These are phyloP conservation scores for Malurus leucopterus DNA, from an alignment of 2,797 vertebrate genomes.

Conservation along the genomic window DNA sequence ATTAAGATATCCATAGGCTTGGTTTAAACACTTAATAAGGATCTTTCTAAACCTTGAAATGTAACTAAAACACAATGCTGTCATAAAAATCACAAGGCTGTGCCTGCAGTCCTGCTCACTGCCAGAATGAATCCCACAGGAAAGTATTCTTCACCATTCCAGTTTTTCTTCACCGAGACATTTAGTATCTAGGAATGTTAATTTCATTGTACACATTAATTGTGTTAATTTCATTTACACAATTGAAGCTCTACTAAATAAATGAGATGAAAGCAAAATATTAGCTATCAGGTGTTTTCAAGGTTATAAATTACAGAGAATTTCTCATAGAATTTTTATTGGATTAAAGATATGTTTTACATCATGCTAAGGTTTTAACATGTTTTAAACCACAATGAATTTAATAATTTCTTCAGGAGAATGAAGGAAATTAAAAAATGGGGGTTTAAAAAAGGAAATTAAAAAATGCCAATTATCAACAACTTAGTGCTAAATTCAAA, in stretches of 20 bases:
- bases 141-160: background rate
- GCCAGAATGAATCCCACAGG: background rate
- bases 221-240: background rate
- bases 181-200: background rate
- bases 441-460: background rate
- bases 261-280: background rate
- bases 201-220: background rate
- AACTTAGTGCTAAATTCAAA: conserved; percentile 17
- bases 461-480: background rate
- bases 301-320: background rate
- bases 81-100: background rate
- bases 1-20: background rate
- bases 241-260: background rate
- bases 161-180: background rate
- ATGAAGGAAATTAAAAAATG: background rate
- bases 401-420: background rate
- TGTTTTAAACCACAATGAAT: background rate
- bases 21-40: background rate
- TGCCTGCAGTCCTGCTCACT: background rate
- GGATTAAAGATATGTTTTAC: background rate
- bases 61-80: background rate
- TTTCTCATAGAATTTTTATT: background rate
- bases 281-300: background rate
- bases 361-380: background rate
- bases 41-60: background rate